These are phyloP conservation scores for Luidia sarsii DNA, from an alignment of 53 echinoderm and acorn worm genomes.

Conservation along the genomic window DNA sequence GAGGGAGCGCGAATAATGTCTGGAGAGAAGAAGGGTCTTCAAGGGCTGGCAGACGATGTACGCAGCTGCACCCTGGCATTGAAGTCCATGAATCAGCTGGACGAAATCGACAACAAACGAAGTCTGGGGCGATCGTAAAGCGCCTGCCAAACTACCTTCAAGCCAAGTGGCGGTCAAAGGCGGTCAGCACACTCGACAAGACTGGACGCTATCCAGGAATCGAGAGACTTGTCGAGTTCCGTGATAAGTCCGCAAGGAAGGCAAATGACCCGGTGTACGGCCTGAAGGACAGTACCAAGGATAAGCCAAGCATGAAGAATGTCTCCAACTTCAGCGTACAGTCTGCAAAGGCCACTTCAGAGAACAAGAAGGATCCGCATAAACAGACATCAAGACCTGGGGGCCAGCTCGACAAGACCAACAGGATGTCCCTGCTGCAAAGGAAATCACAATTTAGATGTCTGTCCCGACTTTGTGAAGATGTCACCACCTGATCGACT, in stretches of 20 bases:
- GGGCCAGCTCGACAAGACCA: not conserved
- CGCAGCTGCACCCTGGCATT: not conserved
- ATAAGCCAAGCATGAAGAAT: not conserved
- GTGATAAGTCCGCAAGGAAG: constrained; percentile 21
- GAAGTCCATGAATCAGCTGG: constrained; percentile 24
- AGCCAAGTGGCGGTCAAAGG: constrained; percentile 41
- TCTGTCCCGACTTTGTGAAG: too few species aligned
- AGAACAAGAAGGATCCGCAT: not conserved
- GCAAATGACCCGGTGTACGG: constrained; percentile 50
- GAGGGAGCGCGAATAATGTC: not conserved
- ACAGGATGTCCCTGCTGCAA: too few species aligned
- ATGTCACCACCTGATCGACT: too few species aligned
- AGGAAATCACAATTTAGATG: too few species aligned
- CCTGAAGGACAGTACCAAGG: not conserved
- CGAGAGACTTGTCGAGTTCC: too few species aligned
- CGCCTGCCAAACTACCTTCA: constrained; percentile 37
- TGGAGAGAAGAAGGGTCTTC: too few species aligned
- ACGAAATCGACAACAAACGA: constrained; percentile 39
- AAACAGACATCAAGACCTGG: not conserved
- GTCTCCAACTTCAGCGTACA: not conserved
- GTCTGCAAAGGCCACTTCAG: too few species aligned
- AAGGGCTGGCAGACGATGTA: too few species aligned
- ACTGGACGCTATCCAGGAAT: constrained; percentile 22
- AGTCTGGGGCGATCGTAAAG: constrained; percentile 31
- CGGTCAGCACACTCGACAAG: constrained; percentile 4